phyloP scores from a whole-genome alignment of 2,888 invertebrate species.

The Pherbina coryleti region DNA sequence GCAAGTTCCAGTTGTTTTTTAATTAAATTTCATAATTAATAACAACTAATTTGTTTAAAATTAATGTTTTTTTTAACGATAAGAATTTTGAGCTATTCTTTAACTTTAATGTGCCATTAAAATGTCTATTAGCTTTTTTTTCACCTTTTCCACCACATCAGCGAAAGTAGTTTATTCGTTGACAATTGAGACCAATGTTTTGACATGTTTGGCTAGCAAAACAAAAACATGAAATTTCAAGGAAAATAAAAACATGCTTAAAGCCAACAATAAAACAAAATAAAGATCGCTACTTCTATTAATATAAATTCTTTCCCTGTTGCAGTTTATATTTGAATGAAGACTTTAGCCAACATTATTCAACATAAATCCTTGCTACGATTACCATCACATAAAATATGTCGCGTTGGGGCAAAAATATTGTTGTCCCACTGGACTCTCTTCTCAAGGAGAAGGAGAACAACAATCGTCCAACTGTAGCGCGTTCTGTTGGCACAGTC shows the following conservation, averaged over 20 bases:
- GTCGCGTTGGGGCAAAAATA: conserved; percentile 78
- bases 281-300: neutral
- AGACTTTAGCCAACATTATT: conserved; percentile 25
- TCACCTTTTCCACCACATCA: conserved; percentile 28
- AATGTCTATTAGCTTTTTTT: neutral
- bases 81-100: neutral
- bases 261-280: conserved; percentile 25
- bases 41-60: neutral
- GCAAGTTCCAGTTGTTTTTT: neutral
- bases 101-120: conserved; percentile 16
- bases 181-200: conserved; percentile 48
- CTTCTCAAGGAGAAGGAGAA: conserved; percentile 79
- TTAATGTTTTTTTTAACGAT: neutral
- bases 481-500: conserved; percentile 89
- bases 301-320: neutral
- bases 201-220: conserved; percentile 41
- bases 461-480: conserved; percentile 88
- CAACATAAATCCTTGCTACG: neutral
- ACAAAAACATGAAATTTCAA: conserved; percentile 26
- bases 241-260: neutral
- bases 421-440: conserved; percentile 76
- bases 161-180: conserved; percentile 39
- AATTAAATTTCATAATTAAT: neutral
- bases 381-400: conserved; percentile 60
- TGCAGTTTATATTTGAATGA: conserved; percentile 38